Percentiles rank a stretch among this genome's conserved stretches.
Conservation (phyloP, 1,140 invertebrate species). For the Megathymus violae region DNA sequence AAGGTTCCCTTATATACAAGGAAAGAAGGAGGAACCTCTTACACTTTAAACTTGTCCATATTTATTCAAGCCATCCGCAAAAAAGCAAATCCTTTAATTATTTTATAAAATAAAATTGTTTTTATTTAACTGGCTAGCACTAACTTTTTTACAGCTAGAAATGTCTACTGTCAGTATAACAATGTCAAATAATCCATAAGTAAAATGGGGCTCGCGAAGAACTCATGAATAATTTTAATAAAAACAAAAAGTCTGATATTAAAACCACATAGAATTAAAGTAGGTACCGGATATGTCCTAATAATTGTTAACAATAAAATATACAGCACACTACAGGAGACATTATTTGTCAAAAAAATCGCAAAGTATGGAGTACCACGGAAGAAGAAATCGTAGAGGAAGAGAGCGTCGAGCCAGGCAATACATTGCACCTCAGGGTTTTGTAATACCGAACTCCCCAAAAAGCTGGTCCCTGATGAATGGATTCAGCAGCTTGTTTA, state of each 20-base stretch:
- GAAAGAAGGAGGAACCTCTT: no score
- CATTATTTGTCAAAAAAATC: slow-evolving; percentile 14
- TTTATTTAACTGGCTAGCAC: neutral
- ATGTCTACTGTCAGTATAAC: neutral
- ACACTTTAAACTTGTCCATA: no score
- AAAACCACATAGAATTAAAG: neutral
- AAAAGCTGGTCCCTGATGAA: slow-evolving; percentile 44
- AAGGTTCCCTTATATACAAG: no score
- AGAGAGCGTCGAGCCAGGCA: slow-evolving; percentile 37
- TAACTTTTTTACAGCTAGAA: neutral
- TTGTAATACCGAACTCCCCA: slow-evolving; percentile 13
- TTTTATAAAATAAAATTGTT: no score
- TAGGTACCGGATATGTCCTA: slow-evolving; percentile 8
- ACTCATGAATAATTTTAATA: neutral
- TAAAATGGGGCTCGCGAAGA: neutral
- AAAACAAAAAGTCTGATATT: slow-evolving; percentile 1
- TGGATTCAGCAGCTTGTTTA: slow-evolving; percentile 50
- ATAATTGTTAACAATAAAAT: slow-evolving; percentile 2
- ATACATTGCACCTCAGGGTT: slow-evolving; percentile 1
- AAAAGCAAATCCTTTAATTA: no score
- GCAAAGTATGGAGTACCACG: slow-evolving; percentile 53
- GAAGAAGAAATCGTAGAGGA: slow-evolving; percentile 52
- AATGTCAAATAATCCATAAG: neutral
- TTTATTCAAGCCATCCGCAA: no score
- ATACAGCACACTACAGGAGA: slow-evolving; percentile 19